These are phyloP conservation scores for Mimumesa dahlbomi DNA, from an alignment of 2,888 invertebrate genomes.

Conservation along the genomic window DNA sequence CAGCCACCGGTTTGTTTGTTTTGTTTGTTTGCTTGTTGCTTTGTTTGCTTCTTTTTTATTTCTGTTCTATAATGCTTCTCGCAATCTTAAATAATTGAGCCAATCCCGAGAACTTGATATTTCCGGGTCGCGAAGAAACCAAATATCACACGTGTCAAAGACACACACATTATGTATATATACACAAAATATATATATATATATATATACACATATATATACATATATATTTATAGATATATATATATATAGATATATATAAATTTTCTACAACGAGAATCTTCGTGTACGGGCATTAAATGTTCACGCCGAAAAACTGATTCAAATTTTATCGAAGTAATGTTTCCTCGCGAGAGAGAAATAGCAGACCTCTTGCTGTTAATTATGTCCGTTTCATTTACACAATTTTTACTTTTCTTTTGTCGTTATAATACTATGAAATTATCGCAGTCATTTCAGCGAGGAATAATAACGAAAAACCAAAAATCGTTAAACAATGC, in stretches of 20 bases:
- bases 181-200: conserved; percentile 13
- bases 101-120: conserved; percentile 69
- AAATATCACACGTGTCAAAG: conserved; percentile 48
- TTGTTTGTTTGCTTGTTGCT: conserved; percentile 44
- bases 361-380: conserved; percentile 53
- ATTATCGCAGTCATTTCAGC: conserved; percentile 63
- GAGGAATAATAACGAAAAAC: conserved; percentile 56
- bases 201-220: conserved; percentile 22
- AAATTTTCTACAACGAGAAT: conserved; percentile 5
- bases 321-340: background rate
- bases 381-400: conserved; percentile 35
- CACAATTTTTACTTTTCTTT: conserved; percentile 31
- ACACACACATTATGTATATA: conserved; percentile 33
- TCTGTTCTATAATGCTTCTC: conserved; percentile 51
- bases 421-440: conserved; percentile 64
- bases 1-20: conserved; percentile 66
- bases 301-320: background rate
- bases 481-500: conserved; percentile 18
- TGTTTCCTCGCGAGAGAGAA: conserved; percentile 44
- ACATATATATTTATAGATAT: conserved; percentile 28
- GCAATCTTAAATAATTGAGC: conserved; percentile 73
- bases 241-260: conserved; percentile 20
- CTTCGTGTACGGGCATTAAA: background rate
- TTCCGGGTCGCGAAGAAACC: conserved; percentile 50
- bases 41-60: conserved; percentile 29